Base-by-base conservation (phyloP, 2,113 vertebrate genomes). In the Hirundichthys speculiger region DNA sequence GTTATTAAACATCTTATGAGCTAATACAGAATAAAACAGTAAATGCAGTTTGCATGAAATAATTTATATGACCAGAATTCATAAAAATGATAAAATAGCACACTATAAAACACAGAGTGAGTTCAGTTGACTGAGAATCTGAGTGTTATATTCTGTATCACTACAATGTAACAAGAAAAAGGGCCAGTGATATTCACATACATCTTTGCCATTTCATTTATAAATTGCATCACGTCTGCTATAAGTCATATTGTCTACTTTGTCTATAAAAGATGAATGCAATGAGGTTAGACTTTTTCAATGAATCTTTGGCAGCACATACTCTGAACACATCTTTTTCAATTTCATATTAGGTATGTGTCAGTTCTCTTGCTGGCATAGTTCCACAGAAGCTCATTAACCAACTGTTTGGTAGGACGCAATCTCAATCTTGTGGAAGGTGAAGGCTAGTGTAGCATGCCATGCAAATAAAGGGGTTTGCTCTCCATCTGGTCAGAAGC, bases 361-460 rank as follows among this genome's bases (percentile, higher is more conserved):
- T 85, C 72, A 78, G 58, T 71, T 81, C 39, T 76, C 63, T 58
- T 64, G 73, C 75, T 88, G 85, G 84, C 84, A 63, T 42, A 56
- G 82, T 52, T 79, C 75, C 80, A 71, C 77, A 75, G 66, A 40
- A 79, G 82, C 81, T 88, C 77, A 85, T 87, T 92, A 87, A 82
- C 79, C 75, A 85, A 90, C 83, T 88, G 88, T 82, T 89, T 84
- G 79, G 70, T 82, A 57, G 77, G 84, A 90, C 75, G 80, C 77
- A 81, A 82, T 86, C 83, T 84, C 82, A 85, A 80, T 89, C 73
- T 79, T 73, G 73, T 54, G 56, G 80, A 83, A 86, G 78, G 84
- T 86, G 84, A 88, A 85, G 85, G 73, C 66, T 71, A 85, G 75
- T 79, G 73, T 79, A 66, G 77, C 75, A 75, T 86, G 80, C 73